Evolutionary conservation across 2,797 vertebrate species (phyloP), one percentile per base, ranked within the genome.

Genomic region (Sorex maritimensis): DNA sequence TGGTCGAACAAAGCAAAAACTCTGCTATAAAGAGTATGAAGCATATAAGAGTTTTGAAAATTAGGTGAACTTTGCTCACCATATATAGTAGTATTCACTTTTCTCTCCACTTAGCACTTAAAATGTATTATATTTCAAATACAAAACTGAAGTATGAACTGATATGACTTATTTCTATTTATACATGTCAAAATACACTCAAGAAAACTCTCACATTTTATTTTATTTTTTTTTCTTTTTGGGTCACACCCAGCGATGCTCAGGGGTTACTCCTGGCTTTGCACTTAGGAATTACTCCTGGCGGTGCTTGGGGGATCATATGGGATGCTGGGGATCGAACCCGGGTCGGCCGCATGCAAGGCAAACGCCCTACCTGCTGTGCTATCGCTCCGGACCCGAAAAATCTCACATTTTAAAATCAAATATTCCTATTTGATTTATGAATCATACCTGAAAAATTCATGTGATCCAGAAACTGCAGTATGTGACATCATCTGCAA

Each of bases 401-500:
- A 34, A 34, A 34, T 34, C 34, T 34, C 34, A 34, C 34, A 34
- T 34, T 7, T 73, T 68, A 14, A 67, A 69, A 81, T 65, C n/a
- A 81, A 71, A 63, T 78, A 34, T 34, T 34, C 34, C 34, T 34
- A 34, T 34, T 34, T 34, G 34, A 34, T 34, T 34, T 34, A 34
- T 34, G 34, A 34, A 34, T 34, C 34, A 34, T 34, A 34, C 2
- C 34, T 34, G 67, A 73, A 89, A 88, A 81, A 68, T n/a, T 30
- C 7, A 5, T 41, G 5, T 24, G 24, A 14, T 86, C 28, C 19
- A 46, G 41, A 30, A 90, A 82, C 14, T 41, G 85, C 38, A 41
- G 67, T 79, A 82, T 61, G 34, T 91, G 30, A 73, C 2, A 6
- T 63, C 41, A 81, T 28, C 85, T 78, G 46, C 12, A 82, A 92